Percentiles rank a stretch among this genome's conserved stretches.
phyloP scores from a whole-genome alignment of 2,113 vertebrate species.

The Rhegmatorhina hoffmannsi region DNA sequence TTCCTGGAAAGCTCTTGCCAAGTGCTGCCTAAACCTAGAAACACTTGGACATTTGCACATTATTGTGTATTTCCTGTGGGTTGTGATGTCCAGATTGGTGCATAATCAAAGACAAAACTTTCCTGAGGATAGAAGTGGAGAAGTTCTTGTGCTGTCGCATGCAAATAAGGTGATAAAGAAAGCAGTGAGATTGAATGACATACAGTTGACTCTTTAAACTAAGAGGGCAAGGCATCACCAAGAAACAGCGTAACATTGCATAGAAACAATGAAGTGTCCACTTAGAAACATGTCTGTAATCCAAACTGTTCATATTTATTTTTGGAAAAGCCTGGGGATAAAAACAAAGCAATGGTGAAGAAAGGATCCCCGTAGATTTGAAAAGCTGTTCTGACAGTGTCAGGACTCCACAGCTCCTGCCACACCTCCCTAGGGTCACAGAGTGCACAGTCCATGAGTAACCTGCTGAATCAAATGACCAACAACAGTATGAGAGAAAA shows the following conservation, averaged over 20 bases:
- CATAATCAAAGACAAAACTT: background rate
- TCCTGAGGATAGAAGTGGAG: background rate
- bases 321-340: background rate
- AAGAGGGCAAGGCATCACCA: background rate
- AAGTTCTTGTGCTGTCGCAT: rapidly evolving
- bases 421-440: background rate
- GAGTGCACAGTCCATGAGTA: background rate
- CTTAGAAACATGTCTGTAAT: background rate
- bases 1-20: background rate
- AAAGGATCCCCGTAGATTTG: background rate
- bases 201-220: background rate
- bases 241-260: background rate
- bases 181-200: background rate
- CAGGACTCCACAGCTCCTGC: background rate
- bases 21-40: background rate
- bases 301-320: background rate
- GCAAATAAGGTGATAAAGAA: background rate
- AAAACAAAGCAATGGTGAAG: background rate
- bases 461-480: background rate
- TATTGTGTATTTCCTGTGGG: background rate
- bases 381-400: background rate
- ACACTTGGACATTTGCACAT: background rate
- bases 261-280: background rate
- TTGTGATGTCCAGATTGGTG: background rate
- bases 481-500: background rate